Conservation (phyloP, 2,888 invertebrate species). For the Andrena dorsata region DNA sequence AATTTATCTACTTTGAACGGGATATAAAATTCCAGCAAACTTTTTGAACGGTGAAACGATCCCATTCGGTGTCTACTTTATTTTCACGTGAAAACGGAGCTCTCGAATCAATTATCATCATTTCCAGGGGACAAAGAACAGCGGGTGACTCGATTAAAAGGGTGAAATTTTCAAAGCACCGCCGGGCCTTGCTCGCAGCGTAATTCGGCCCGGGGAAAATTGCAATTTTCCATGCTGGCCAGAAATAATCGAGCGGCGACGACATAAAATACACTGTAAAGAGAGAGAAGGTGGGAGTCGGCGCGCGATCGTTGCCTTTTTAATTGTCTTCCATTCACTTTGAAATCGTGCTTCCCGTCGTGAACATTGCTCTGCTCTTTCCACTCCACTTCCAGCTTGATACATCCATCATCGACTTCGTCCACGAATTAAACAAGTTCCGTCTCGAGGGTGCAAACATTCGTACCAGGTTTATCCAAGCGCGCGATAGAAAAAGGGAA, state of each 20-base stretch:
- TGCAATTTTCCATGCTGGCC: constrained; percentile 54
- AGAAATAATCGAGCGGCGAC: constrained; percentile 48
- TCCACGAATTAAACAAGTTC: constrained; percentile 38
- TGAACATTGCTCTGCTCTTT: constrained; percentile 53
- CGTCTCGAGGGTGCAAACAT: not conserved
- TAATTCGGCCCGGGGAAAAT: constrained; percentile 68
- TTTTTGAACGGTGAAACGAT: not conserved
- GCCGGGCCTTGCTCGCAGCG: constrained; percentile 34
- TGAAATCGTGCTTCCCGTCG: constrained; percentile 38
- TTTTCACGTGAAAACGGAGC: not conserved
- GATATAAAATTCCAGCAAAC: not conserved
- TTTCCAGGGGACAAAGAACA: constrained; percentile 12
- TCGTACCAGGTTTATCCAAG: not conserved
- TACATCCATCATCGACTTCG: constrained; percentile 28
- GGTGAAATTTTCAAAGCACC: constrained; percentile 38
- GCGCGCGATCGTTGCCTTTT: constrained; percentile 59
- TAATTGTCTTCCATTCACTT: constrained; percentile 59
- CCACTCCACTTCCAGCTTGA: not conserved
- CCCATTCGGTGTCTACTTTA: not conserved
- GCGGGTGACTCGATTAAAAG: constrained; percentile 57
- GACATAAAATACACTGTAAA: constrained; percentile 59
- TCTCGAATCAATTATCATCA: constrained; percentile 44
- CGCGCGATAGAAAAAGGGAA: not conserved
- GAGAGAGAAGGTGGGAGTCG: constrained; percentile 24
- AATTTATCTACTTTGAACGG: not conserved